These are phyloP conservation scores for Mizuhopecten yessoensis DNA, from an alignment of 1,140 invertebrate species.

Conservation along the genomic window DNA sequence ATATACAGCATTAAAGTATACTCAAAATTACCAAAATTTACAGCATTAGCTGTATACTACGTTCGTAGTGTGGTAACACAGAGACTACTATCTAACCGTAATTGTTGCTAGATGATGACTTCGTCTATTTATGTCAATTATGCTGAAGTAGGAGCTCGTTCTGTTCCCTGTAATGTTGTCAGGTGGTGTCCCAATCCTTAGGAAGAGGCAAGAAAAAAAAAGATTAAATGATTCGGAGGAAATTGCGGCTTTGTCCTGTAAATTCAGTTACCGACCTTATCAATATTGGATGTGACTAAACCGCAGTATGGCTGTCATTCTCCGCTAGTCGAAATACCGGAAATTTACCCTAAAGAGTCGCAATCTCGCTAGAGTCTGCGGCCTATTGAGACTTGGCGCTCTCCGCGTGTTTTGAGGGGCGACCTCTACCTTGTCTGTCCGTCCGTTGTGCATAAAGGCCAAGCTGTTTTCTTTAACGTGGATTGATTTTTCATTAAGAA, in stretches of 20 bases:
- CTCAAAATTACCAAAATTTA: too few relatives aligned
- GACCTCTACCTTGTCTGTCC: not conserved
- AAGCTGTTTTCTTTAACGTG: not conserved
- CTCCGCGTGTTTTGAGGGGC: not conserved
- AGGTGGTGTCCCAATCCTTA: not conserved
- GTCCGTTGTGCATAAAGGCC: not conserved
- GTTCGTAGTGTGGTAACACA: too few relatives aligned
- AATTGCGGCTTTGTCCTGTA: conserved; percentile 7
- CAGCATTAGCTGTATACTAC: too few relatives aligned
- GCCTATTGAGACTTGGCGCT: not conserved
- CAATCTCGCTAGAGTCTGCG: not conserved
- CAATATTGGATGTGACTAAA: conserved; percentile 3
- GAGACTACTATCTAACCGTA: too few relatives aligned
- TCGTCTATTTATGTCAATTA: not conserved
- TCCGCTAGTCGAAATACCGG: not conserved
- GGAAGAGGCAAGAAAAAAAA: not conserved
- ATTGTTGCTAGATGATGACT: not conserved
- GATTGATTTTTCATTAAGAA: conserved; percentile 21
- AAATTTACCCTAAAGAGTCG: not conserved
- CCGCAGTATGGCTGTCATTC: conserved; percentile 16
- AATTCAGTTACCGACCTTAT: conserved; percentile 13
- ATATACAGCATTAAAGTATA: too few relatives aligned
- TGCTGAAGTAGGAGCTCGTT: not conserved
- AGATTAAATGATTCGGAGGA: conserved; percentile 24
- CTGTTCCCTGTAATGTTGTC: not conserved